Evolutionary conservation across 2,113 vertebrate species (phyloP).

Genomic region (Patagioenas fasciata): DNA sequence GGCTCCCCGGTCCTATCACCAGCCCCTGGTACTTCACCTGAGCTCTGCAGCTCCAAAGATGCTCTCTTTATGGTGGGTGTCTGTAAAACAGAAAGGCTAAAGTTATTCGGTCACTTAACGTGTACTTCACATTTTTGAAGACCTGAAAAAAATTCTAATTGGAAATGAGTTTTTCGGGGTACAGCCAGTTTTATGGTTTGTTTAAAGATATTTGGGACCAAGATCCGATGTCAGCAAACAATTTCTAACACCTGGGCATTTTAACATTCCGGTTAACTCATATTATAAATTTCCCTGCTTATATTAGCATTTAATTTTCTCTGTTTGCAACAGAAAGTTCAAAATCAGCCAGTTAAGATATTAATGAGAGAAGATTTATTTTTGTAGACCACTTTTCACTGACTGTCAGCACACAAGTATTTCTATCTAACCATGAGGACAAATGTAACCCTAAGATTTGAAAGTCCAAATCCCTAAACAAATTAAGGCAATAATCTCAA

Average conservation of each 20-base stretch:
- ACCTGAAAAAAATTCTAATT: neutral
- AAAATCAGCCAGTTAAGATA: neutral
- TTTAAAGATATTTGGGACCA: neutral
- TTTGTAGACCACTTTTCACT: conserved; percentile 20
- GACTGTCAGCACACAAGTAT: conserved; percentile 40
- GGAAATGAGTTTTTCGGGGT: neutral
- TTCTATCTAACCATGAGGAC: neutral
- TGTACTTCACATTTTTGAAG: neutral
- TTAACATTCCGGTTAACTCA: conserved; percentile 40
- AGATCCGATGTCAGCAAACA: neutral
- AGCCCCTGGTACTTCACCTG: neutral
- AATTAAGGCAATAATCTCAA: conserved; percentile 51
- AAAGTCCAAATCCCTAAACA: conserved; percentile 11
- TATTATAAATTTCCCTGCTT: neutral
- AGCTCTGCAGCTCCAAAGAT: neutral
- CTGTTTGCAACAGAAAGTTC: neutral
- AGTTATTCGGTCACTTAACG: neutral
- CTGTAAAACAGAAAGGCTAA: neutral
- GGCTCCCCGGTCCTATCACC: no score
- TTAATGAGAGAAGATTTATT: conserved; percentile 36
- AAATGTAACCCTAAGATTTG: neutral
- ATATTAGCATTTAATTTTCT: neutral
- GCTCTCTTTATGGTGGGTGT: accelerated
- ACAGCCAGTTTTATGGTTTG: neutral
- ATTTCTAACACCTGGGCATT: neutral